phyloP scores from a whole-genome alignment of 2,797 vertebrate genomes.

The Eospalax fontanierii region DNA sequence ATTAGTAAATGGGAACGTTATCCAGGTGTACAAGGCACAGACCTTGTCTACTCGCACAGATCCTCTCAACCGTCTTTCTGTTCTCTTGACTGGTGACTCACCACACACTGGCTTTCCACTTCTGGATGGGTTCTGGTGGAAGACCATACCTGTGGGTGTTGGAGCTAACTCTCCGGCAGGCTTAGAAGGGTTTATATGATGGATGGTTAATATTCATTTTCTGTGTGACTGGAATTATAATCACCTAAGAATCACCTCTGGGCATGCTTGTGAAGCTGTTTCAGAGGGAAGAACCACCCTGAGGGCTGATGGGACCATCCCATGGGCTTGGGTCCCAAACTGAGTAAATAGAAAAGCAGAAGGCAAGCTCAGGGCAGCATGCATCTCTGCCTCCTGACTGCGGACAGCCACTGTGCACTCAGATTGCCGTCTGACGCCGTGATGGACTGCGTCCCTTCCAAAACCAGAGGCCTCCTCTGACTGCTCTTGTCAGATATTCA shows the following conservation, averaged over 20 bases:
- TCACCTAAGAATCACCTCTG: not conserved
- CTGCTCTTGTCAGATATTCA: not conserved
- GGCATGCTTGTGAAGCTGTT: not conserved
- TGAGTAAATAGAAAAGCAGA: not conserved
- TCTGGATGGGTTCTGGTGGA: not conserved
- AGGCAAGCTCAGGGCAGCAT: not conserved
- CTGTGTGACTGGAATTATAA: not conserved
- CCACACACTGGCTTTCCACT: too few species aligned
- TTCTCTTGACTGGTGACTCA: not conserved
- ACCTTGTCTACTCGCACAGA: not conserved
- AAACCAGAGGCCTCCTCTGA: not conserved
- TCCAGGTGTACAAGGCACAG: too few species aligned
- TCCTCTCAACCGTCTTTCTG: not conserved
- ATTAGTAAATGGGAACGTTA: not conserved
- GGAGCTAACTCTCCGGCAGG: not conserved
- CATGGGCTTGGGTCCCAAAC: too few species aligned
- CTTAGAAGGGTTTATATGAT: not conserved
- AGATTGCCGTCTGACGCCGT: too few species aligned
- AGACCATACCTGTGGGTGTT: not conserved
- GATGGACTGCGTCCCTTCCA: not conserved
- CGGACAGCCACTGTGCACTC: not conserved
- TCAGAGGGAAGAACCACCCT: not conserved
- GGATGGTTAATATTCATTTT: not conserved
- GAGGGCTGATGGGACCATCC: not conserved
- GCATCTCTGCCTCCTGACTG: not conserved